Percentiles rank a stretch among this genome's conserved stretches.
Conservation (phyloP, 1,140 invertebrate species). For the Bombus superbus region DNA sequence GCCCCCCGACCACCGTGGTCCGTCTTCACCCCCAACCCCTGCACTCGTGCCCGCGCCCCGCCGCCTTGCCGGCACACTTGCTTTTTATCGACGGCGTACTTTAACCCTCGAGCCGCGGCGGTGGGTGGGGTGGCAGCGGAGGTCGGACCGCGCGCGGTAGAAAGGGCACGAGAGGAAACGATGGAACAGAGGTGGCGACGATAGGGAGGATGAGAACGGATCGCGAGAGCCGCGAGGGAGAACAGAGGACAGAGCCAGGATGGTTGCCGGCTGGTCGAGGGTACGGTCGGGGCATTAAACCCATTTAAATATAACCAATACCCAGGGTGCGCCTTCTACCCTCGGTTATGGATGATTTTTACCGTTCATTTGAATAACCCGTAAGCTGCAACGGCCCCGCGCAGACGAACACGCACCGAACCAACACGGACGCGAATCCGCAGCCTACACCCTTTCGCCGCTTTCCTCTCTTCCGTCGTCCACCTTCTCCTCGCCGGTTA, state of each 20-base stretch:
- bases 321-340: conserved; percentile 61
- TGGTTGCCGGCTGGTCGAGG: conserved; percentile 56
- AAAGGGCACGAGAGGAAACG: neutral
- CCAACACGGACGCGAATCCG: conserved; percentile 23
- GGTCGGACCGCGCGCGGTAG: conserved; percentile 6
- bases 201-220: conserved; percentile 48
- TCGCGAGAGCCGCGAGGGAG: conserved; percentile 27
- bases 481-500: neutral
- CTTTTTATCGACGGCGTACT: conserved; percentile 70
- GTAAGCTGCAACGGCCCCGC: conserved; percentile 67
- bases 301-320: conserved; percentile 79
- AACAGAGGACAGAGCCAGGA: conserved; percentile 42
- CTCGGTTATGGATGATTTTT: conserved; percentile 76
- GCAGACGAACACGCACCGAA: conserved; percentile 47
- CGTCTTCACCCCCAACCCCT: conserved; percentile 26
- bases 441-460: neutral
- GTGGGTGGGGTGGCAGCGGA: conserved; percentile 21
- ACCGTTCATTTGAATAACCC: conserved; percentile 79
- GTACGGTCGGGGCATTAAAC: conserved; percentile 73
- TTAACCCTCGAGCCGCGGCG: conserved; percentile 64
- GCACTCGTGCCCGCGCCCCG: conserved; percentile 30
- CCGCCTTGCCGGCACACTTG: conserved; percentile 62
- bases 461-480: neutral
- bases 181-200: conserved; percentile 37
- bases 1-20: neutral